A percentile compares a stretch with the other conserved stretches of the same genome.
Evolutionary conservation across 2,797 vertebrate genomes (phyloP).

Genomic region (Scleropages formosus): DNA sequence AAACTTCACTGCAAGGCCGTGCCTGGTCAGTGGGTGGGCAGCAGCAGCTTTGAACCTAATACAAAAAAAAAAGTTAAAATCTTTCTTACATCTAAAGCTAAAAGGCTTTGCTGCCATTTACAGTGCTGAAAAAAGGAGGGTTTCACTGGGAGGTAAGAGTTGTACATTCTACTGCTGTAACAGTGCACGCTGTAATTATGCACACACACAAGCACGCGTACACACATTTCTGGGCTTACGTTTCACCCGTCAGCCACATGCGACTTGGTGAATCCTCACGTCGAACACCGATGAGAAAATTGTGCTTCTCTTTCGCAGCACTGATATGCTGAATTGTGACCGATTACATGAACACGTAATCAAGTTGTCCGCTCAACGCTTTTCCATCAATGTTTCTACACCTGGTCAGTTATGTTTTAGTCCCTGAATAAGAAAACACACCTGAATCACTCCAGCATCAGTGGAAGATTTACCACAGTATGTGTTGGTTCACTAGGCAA

Average conservation of each 20-base stretch:
- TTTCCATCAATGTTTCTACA: too few relatives aligned
- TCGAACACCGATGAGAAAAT: not conserved
- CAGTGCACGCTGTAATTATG: not conserved
- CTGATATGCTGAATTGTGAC: not conserved
- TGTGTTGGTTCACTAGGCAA: not conserved
- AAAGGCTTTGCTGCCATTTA: not conserved
- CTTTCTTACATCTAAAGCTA: not conserved
- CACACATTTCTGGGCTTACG: too few relatives aligned
- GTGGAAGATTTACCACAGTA: not conserved
- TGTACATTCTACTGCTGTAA: constrained; percentile 8
- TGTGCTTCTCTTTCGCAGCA: not conserved
- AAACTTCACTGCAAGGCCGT: too few relatives aligned
- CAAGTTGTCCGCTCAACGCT: too few relatives aligned
- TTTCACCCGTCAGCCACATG: too few relatives aligned
- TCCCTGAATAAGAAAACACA: not conserved
- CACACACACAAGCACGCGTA: too few relatives aligned
- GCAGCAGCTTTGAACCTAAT: not conserved
- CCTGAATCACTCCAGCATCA: constrained; percentile 4
- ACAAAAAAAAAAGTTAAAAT: not conserved
- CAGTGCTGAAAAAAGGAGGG: not conserved
- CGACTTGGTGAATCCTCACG: too few relatives aligned
- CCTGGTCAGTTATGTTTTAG: too few relatives aligned
- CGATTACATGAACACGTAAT: too few relatives aligned
- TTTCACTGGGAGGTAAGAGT: not conserved
- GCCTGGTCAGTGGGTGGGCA: too few relatives aligned